A percentile compares a stretch with the other conserved stretches of the same genome.
These are phyloP conservation scores for Cygnus olor DNA, from an alignment of 2,797 vertebrate species.

Conservation along the genomic window DNA sequence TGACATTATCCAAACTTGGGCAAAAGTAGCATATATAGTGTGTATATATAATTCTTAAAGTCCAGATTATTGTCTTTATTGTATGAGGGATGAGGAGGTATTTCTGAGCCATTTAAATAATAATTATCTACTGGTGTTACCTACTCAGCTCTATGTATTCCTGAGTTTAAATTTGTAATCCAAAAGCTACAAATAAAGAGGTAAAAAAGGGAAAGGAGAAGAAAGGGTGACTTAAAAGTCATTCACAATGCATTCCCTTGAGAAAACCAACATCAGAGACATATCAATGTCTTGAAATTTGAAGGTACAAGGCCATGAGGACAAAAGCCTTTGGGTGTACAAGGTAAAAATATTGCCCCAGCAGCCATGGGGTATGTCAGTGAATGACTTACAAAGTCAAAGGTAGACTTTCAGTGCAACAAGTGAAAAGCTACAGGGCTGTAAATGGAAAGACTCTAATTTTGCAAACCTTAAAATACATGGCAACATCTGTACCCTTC, in stretches of 20 bases:
- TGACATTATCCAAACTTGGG: not conserved
- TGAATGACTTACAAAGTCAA: not conserved
- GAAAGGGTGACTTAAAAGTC: not conserved
- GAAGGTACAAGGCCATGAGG: accelerated
- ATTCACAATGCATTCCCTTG: not conserved
- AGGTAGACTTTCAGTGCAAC: not conserved
- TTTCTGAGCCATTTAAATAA: not conserved
- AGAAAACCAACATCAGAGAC: not conserved
- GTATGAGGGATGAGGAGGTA: not conserved
- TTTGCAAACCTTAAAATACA: not conserved
- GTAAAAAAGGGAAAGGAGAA: not conserved
- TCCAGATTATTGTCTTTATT: not conserved
- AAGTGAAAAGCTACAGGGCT: not conserved
- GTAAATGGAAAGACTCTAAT: not conserved
- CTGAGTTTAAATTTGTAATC: not conserved
- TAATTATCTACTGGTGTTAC: not conserved
- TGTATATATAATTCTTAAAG: not conserved
- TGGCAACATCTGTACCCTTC: not conserved
- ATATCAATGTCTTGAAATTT: not conserved
- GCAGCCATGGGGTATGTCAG: not conserved
- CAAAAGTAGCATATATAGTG: not conserved
- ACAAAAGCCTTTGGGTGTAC: not conserved
- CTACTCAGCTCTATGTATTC: not conserved
- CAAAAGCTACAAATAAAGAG: not conserved
- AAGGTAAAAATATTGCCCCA: not conserved